Evolutionary conservation across 2,888 invertebrate species (phyloP).

Genomic region (Erebia ligea): DNA sequence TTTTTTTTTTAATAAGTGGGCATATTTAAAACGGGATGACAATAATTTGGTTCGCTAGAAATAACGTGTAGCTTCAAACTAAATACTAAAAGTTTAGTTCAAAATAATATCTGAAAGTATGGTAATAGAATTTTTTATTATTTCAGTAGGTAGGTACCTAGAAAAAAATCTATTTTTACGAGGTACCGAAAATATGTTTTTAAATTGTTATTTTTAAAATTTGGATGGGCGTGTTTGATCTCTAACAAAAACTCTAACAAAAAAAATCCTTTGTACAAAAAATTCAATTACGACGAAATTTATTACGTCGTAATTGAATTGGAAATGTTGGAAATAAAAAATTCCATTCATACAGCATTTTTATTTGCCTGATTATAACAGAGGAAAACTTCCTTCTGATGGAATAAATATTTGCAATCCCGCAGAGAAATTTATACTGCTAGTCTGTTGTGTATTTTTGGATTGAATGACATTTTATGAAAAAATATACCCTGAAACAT

Average conservation of each 20-base stretch:
- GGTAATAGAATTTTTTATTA: too few species aligned
- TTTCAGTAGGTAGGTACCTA: too few species aligned
- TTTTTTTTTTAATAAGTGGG: too few species aligned
- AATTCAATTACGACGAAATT: background rate
- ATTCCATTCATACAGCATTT: background rate
- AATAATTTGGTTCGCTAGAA: too few species aligned
- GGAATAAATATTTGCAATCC: background rate
- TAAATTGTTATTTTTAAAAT: too few species aligned
- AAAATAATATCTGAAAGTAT: too few species aligned
- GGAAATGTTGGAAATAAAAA: background rate
- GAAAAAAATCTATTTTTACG: too few species aligned
- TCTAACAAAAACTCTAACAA: background rate
- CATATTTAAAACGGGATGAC: too few species aligned
- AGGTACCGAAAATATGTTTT: too few species aligned
- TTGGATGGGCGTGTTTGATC: background rate
- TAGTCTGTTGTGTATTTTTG: background rate
- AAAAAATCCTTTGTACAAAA: background rate
- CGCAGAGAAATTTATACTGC: background rate
- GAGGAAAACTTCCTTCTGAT: background rate
- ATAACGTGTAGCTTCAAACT: too few species aligned
- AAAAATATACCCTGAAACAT: constrained; percentile 1
- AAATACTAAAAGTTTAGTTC: too few species aligned
- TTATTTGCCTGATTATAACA: background rate
- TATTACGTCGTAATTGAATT: too few species aligned
- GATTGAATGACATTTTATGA: constrained; percentile 1